Evolutionary conservation across 2,113 vertebrate species (phyloP).

Genomic region (Cyanoramphus novaezelandiae): DNA sequence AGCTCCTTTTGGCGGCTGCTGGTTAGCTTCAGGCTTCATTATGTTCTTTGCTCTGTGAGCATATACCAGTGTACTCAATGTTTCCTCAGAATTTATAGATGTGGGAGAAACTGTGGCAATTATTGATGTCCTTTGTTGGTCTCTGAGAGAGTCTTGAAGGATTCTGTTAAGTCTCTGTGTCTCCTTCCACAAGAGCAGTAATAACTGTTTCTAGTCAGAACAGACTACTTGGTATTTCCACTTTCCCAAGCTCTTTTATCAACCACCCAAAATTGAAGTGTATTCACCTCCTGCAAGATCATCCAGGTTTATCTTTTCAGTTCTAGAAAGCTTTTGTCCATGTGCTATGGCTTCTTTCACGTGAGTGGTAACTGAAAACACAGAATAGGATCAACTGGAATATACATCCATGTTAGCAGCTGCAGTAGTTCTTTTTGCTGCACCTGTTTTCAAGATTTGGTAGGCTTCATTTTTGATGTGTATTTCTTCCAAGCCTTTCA

Average conservation of each 20-base stretch:
- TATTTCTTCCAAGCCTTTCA: slow-evolving; percentile 88
- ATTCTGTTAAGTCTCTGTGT: slow-evolving; percentile 87
- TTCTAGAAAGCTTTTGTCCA: slow-evolving; percentile 88
- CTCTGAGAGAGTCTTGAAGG: slow-evolving; percentile 85
- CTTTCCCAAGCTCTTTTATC: slow-evolving; percentile 87
- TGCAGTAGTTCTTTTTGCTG: slow-evolving; percentile 85
- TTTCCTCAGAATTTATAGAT: slow-evolving; percentile 88
- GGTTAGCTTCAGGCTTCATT: slow-evolving; percentile 89
- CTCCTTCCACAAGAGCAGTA: slow-evolving; percentile 85
- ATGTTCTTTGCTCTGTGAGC: slow-evolving; percentile 87
- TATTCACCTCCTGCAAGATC: slow-evolving; percentile 88
- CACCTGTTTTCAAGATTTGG: slow-evolving; percentile 83
- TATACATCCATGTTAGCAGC: slow-evolving; percentile 87
- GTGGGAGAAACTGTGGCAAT: slow-evolving; percentile 86
- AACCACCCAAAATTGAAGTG: slow-evolving; percentile 81
- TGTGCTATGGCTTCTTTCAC: slow-evolving; percentile 86
- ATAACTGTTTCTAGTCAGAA: slow-evolving; percentile 86
- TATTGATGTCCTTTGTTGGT: slow-evolving; percentile 85
- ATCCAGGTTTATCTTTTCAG: slow-evolving; percentile 87
- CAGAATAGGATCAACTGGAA: slow-evolving; percentile 85
- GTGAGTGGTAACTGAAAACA: slow-evolving; percentile 85
- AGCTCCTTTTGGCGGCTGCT: slow-evolving; percentile 90
- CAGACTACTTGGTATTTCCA: slow-evolving; percentile 90
- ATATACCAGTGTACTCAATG: slow-evolving; percentile 85
- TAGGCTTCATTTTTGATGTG: slow-evolving; percentile 89